phyloP scores from a whole-genome alignment of 2,888 invertebrate species.

The Tuta absoluta region DNA sequence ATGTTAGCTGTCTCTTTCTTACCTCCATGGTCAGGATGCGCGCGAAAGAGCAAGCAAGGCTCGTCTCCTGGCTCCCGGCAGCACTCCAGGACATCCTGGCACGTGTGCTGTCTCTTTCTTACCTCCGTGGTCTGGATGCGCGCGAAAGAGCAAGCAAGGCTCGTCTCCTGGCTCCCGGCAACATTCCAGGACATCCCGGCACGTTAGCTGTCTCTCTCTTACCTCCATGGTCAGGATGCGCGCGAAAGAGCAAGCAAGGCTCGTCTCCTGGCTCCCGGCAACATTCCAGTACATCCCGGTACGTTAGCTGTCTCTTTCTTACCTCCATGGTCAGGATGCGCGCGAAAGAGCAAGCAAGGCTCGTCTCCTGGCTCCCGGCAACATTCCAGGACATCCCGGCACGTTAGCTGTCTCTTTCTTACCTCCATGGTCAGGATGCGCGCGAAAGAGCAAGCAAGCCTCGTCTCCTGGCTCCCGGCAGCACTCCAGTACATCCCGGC shows the following conservation, averaged over 20 bases:
- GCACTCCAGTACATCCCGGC: slow-evolving; percentile 84
- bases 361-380: slow-evolving; percentile 85
- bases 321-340: slow-evolving; percentile 53
- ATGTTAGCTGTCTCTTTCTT: slow-evolving; percentile 82
- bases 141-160: slow-evolving; percentile 83
- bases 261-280: slow-evolving; percentile 85
- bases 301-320: slow-evolving; percentile 58
- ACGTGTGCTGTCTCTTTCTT: slow-evolving; percentile 72
- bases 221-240: not conserved
- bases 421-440: not conserved
- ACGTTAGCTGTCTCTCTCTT: slow-evolving; percentile 47
- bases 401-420: slow-evolving; percentile 72
- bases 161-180: slow-evolving; percentile 85
- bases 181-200: slow-evolving; percentile 84
- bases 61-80: slow-evolving; percentile 85
- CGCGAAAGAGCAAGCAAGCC: slow-evolving; percentile 83
- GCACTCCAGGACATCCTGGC: slow-evolving; percentile 84
- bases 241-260: slow-evolving; percentile 83
- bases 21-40: slow-evolving; percentile 53
- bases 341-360: slow-evolving; percentile 71
- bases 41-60: slow-evolving; percentile 71
- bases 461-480: slow-evolving; percentile 85
- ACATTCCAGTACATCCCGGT: slow-evolving; percentile 83
- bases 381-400: slow-evolving; percentile 84
- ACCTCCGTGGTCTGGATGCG: not conserved